These are phyloP conservation scores for Typhlichthys eigenmanni DNA, from an alignment of 2,797 vertebrate species.

Conservation along the genomic window DNA sequence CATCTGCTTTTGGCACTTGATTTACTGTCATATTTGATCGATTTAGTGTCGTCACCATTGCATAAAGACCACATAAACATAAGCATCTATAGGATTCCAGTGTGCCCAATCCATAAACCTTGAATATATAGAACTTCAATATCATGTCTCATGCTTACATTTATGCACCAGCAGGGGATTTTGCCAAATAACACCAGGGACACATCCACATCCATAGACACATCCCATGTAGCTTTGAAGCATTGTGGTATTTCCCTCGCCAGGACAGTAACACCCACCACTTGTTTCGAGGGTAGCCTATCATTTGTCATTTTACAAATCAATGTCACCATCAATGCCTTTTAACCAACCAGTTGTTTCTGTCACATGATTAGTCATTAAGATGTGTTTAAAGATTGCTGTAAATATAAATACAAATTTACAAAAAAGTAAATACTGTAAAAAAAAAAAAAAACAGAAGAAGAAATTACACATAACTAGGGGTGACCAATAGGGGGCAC, in stretches of 20 bases:
- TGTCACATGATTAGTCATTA: too few relatives aligned
- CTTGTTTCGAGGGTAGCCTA: too few relatives aligned
- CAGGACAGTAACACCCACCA: too few relatives aligned
- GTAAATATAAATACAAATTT: too few relatives aligned
- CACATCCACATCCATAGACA: constrained; percentile 14
- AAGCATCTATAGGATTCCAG: background rate
- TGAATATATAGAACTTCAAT: constrained; percentile 52
- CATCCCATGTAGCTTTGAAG: background rate
- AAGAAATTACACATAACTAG: background rate
- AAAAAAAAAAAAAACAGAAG: too few relatives aligned
- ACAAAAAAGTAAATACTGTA: background rate
- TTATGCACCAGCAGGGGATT: constrained; percentile 33
- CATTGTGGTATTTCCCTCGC: too few relatives aligned
- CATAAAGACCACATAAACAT: background rate
- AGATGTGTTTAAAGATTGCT: too few relatives aligned
- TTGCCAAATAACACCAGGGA: constrained; percentile 21
- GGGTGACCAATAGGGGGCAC: constrained; percentile 64
- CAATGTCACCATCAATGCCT: too few relatives aligned
- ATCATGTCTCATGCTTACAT: constrained; percentile 28
- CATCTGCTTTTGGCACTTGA: constrained; percentile 2
- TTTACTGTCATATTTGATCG: constrained; percentile 9
- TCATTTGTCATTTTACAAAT: too few relatives aligned
- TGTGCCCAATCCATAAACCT: constrained; percentile 36
- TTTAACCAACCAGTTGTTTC: too few relatives aligned
- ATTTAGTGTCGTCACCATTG: background rate